Evolutionary conservation across 2,113 vertebrate species (phyloP), one percentile per base, ranked within the genome.

Genomic region (Chlorodrepanis virens): DNA sequence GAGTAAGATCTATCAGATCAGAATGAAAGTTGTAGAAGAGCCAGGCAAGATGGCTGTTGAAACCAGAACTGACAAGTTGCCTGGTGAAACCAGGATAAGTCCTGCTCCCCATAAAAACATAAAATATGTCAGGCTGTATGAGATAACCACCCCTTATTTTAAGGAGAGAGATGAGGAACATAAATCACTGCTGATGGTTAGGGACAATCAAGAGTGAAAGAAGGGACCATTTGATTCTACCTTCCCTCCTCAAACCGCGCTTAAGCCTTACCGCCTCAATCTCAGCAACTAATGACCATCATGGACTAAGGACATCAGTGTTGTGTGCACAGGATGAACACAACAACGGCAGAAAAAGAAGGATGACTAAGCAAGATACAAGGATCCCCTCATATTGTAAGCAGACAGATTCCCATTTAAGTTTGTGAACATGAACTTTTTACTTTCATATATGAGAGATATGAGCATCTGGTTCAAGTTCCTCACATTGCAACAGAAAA

Each of bases 251-350:
- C 33, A 33, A 70, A 50, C 24, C 56, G 10, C 24, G 60, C 3
- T 29, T 18, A 53, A 35, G 12, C 25, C 28, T 50, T 70, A 14
- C 42, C 28, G 27, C 7, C 3, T 70, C 4, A 1, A 3, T 21
- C 15, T 79, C 3, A 3, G 45, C 14, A 69, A 12, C 25, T 49
- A n/a, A 25, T 6, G 10, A 27, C 3, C 19, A n/a, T 31, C 27
- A n/a, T 8, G 7, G 31, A 35, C 27, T 1, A 1, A 6, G 59
- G 35, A 12, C 24, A 49, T 60, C 11, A 29, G 8, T 0, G 1
- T 4, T 50, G 50, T 33, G 21, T 45, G 33, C 54, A 39, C 8
- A 65, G 19, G 9, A 33, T 60, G 10, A 54, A 31, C 11, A 35
- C 6, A 33, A 45, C 31, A 35, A 84, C 35, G 12, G 14, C 27